Evolutionary conservation across 2,888 invertebrate genomes (phyloP).

Genomic region (Euphydryas editha): DNA sequence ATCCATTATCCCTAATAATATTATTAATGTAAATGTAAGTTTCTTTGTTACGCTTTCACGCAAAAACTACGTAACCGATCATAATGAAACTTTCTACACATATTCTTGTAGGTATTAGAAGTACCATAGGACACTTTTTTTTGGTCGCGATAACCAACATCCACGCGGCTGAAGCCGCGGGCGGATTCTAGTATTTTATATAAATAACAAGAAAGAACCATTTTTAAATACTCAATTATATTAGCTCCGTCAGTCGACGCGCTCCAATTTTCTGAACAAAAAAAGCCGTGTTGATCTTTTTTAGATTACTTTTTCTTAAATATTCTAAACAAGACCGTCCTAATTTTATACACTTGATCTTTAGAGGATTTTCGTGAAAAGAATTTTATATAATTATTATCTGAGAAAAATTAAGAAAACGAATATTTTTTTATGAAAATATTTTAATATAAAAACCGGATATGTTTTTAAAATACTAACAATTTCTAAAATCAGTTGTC

Average conservation of each 20-base stretch:
- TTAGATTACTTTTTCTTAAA: slow-evolving; percentile 33
- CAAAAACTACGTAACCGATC: too few relatives aligned
- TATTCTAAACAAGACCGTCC: slow-evolving; percentile 29
- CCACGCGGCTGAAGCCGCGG: too few relatives aligned
- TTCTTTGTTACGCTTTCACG: too few relatives aligned
- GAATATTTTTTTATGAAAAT: not conserved
- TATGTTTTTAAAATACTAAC: not conserved
- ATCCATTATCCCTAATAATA: too few relatives aligned
- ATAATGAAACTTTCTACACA: too few relatives aligned
- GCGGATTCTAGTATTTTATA: not conserved
- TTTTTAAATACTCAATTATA: slow-evolving; percentile 11
- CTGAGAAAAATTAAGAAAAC: not conserved
- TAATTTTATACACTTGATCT: slow-evolving; percentile 16
- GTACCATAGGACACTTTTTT: too few relatives aligned
- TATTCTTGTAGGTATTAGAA: too few relatives aligned
- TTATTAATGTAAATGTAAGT: too few relatives aligned
- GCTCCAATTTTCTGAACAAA: slow-evolving; percentile 33
- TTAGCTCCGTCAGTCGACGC: not conserved
- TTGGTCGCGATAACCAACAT: too few relatives aligned
- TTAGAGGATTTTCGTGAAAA: not conserved
- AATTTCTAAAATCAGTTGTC: too few relatives aligned
- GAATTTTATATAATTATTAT: not conserved
- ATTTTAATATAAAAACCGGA: not conserved
- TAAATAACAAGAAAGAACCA: not conserved
- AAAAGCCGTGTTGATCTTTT: slow-evolving; percentile 35